Base-by-base conservation (phyloP, 2,888 invertebrate genomes). In the Drosophila rellima region DNA sequence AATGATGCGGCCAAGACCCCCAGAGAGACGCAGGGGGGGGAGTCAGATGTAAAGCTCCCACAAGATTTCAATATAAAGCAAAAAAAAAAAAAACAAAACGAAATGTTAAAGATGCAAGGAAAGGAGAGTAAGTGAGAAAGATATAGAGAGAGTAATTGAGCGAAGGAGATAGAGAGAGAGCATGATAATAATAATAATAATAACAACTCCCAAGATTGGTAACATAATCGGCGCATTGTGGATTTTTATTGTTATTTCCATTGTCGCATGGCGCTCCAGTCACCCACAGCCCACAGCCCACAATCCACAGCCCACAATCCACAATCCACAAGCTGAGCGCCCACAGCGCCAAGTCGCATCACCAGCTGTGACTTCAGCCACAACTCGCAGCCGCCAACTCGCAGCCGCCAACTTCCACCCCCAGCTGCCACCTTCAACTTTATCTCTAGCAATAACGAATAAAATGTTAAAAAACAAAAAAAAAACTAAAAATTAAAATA, bases 191-290 rank as follows among this genome's bases (percentile, higher is more conserved):
- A 66, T 51, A 74, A 48, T 61, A 70, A 68, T 59, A 74, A 72
- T 62, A 75, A 73, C 62, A 62, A 67, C 76, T 82, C 76, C 73
- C 84, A 86, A 77, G 85, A 87, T 85, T 78, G 86, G 81, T 77
- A 81, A 78, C 86, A 86, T 88, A 88, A 88, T 87, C 87, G 78
- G 69, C 63, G 80, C 81, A 86, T 82, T 87, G 86, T 82, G 74
- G 77, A 77, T 71, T 70, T 73, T 60, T 71, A 50, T 74, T 74
- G 63, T 67, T 75, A 74, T 56, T 55, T 42, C 68, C 62, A 66
- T 62, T 63, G 55, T 73, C 73, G 73, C 64, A 74, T 73, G 63
- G 63, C 76, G 74, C 68, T 76, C 70, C 78, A 79, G 70, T 78
- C 78, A 78, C 78, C 73, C 67, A 65, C 63, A 63, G 39, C 48